Evolutionary conservation across 2,888 invertebrate species (phyloP).

Genomic region (Tenodera sinensis): DNA sequence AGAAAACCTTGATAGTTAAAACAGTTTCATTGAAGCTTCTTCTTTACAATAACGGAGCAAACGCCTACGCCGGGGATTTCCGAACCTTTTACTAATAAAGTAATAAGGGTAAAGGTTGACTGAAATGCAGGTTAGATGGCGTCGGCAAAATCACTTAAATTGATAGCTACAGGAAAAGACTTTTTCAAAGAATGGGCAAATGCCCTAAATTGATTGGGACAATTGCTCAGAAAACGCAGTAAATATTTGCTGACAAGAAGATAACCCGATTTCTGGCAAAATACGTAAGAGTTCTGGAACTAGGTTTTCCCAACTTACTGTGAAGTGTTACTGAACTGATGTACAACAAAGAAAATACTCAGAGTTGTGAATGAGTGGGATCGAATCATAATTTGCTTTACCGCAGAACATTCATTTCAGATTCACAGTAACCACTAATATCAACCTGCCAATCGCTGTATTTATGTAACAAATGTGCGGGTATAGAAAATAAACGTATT

Average conservation of each 20-base stretch:
- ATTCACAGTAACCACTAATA: background rate
- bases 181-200: background rate
- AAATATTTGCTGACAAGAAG: background rate
- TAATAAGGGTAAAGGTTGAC: background rate
- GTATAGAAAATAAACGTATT: background rate
- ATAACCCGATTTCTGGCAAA: too few species aligned
- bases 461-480: background rate
- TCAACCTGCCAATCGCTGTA: background rate
- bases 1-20: too few species aligned
- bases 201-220: background rate
- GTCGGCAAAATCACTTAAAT: background rate
- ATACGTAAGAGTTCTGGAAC: too few species aligned
- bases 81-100: background rate
- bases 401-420: background rate
- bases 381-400: background rate
- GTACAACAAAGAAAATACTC: background rate
- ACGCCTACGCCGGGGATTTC: background rate
- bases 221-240: background rate
- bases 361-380: background rate
- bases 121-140: background rate
- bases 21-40: too few species aligned
- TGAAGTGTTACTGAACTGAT: background rate
- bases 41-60: too few species aligned
- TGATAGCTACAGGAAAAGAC: background rate
- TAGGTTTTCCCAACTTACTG: background rate